Evolutionary conservation across 1,140 invertebrate species (phyloP).

Genomic region (Dendrolimus kikuchii): DNA sequence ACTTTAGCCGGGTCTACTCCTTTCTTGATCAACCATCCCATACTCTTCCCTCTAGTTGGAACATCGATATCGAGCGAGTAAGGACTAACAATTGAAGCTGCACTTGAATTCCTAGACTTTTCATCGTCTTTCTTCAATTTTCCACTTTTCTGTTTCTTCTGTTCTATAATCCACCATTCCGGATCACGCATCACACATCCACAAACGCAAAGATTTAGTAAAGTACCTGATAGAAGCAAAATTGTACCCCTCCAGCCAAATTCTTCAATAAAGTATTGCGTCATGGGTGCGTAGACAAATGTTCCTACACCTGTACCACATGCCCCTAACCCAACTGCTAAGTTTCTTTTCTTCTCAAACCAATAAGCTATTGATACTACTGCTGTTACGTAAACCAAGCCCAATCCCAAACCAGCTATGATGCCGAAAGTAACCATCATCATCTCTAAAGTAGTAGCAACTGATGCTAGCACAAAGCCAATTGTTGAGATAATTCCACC

Average conservation of each 20-base stretch:
- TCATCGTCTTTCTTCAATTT: conserved; percentile 34
- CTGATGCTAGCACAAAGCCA: conserved; percentile 87
- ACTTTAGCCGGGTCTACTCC: conserved; percentile 78
- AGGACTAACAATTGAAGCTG: conserved; percentile 58
- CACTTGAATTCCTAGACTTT: conserved; percentile 56
- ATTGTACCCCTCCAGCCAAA: conserved; percentile 92
- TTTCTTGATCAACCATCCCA: conserved; percentile 73
- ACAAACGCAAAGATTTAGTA: conserved; percentile 91
- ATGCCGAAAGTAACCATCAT: conserved; percentile 91
- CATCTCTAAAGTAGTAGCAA: conserved; percentile 80
- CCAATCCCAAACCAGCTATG: conserved; percentile 88
- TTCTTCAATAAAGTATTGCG: conserved; percentile 80
- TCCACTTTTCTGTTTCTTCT: conserved; percentile 58
- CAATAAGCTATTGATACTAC: conserved; percentile 96
- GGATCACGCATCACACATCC: conserved; percentile 91
- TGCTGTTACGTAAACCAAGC: conserved; percentile 90
- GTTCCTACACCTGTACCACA: conserved; percentile 91
- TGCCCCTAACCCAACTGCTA: conserved; percentile 94
- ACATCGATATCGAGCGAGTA: conserved; percentile 45
- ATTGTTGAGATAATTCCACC: conserved; percentile 83
- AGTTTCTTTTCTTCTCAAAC: conserved; percentile 93
- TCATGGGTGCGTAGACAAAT: conserved; percentile 89
- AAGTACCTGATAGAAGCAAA: conserved; percentile 85
- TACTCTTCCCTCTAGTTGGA: conserved; percentile 39
- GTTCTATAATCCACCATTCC: conserved; percentile 81